Evolutionary conservation across 1,140 invertebrate species (phyloP).

Genomic region (Nasonia longicornis): DNA sequence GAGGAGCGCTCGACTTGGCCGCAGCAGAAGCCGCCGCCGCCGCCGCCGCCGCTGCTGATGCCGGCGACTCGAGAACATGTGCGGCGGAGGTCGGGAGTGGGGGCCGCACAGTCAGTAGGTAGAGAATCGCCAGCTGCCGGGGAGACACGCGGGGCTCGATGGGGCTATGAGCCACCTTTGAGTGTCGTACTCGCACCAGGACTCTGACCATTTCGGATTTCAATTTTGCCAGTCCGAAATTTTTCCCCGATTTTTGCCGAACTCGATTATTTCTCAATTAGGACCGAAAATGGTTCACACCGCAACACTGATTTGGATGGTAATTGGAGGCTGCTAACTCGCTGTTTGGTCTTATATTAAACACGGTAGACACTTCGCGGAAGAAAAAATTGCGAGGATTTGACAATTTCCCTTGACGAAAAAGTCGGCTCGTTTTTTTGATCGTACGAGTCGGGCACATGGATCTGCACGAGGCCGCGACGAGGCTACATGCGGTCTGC

Average conservation of each 20-base stretch:
- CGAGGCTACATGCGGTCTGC: not conserved
- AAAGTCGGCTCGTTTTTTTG: not conserved
- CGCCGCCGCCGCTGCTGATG: constrained; percentile 41
- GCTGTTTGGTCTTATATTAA: no score
- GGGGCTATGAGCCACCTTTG: not conserved
- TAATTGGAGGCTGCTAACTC: no score
- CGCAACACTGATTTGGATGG: no score
- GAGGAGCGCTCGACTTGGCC: constrained; percentile 28
- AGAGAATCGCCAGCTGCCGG: not conserved
- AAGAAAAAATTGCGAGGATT: not conserved
- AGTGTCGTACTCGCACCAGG: no score
- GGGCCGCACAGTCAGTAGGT: not conserved
- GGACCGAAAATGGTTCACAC: no score
- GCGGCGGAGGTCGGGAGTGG: not conserved
- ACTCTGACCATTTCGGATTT: no score
- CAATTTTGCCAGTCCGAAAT: no score
- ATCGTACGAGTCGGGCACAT: not conserved
- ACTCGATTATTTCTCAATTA: no score
- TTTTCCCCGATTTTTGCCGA: no score
- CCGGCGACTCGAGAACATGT: constrained; percentile 22
- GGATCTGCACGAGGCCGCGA: not conserved
- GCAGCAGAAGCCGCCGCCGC: not conserved
- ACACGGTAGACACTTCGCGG: not conserved
- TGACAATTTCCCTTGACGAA: not conserved
- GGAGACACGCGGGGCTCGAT: not conserved